Evolutionary conservation across 2,797 vertebrate genomes (phyloP).

Genomic region (Chaenodraco wilsoni): DNA sequence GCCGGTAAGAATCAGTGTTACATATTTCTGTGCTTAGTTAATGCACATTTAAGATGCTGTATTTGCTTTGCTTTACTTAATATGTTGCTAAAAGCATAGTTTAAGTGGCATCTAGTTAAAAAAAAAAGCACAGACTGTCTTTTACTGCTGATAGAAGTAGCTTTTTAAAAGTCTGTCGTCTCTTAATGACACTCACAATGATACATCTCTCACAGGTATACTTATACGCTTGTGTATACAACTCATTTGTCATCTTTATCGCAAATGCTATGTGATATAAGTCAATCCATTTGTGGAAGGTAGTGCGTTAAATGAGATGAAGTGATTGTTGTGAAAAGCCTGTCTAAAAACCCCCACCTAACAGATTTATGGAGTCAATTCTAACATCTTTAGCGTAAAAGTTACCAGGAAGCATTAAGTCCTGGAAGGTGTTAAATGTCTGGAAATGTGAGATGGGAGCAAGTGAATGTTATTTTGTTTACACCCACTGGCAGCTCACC

Average conservation of each 20-base stretch:
- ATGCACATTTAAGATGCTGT: constrained; percentile 11
- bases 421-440: constrained; percentile 56
- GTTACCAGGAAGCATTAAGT: constrained; percentile 52
- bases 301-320: constrained; percentile 34
- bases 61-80: constrained; percentile 14
- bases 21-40: constrained; percentile 11
- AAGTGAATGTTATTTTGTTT: constrained; percentile 64
- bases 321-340: constrained; percentile 38
- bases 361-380: constrained; percentile 30
- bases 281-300: constrained; percentile 25
- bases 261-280: constrained; percentile 19
- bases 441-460: constrained; percentile 49
- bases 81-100: constrained; percentile 26
- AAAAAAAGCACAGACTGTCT: constrained; percentile 15
- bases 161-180: constrained; percentile 35
- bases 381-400: constrained; percentile 44
- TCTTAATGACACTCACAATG: constrained; percentile 12
- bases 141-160: constrained; percentile 23
- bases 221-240: neutral
- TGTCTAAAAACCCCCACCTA: constrained; percentile 25
- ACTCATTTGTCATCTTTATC: constrained; percentile 36
- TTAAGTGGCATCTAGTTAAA: neutral
- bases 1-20: constrained; percentile 85
- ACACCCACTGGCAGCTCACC: constrained; percentile 57
- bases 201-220: constrained; percentile 25